A percentile compares a stretch with the other conserved stretches of the same genome.
Evolutionary conservation across 2,113 vertebrate species (phyloP).

Genomic region (Pelecanus crispus): DNA sequence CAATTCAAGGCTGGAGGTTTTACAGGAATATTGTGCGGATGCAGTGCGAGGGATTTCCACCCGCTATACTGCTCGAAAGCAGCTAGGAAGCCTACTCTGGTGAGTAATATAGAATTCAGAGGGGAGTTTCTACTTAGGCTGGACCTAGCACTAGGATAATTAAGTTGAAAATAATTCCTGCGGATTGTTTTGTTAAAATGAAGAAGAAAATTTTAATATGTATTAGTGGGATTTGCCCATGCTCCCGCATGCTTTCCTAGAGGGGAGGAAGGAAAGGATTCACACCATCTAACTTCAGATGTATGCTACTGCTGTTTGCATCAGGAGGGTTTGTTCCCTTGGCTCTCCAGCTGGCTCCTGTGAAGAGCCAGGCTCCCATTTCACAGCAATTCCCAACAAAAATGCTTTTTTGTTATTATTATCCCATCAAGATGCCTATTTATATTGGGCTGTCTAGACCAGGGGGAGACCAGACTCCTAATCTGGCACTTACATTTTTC

Average conservation of each 20-base stretch:
- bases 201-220: too few relatives aligned
- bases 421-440: neutral
- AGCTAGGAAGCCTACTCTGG: neutral
- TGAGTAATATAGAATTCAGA: neutral
- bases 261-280: neutral
- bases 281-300: neutral
- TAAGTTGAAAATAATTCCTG: neutral
- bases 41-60: neutral
- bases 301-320: neutral
- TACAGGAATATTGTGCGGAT: neutral
- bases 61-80: neutral
- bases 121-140: neutral
- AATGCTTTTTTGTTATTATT: neutral
- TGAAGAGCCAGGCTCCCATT: neutral
- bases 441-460: neutral
- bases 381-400: neutral
- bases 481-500: neutral
- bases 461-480: neutral
- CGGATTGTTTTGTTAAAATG: neutral
- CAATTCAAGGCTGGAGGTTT: neutral
- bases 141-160: neutral
- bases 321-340: neutral
- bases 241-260: neutral
- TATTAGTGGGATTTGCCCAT: neutral
- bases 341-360: neutral